Base-by-base conservation (phyloP, 2,797 vertebrate genomes). In the Florisuga fusca region DNA sequence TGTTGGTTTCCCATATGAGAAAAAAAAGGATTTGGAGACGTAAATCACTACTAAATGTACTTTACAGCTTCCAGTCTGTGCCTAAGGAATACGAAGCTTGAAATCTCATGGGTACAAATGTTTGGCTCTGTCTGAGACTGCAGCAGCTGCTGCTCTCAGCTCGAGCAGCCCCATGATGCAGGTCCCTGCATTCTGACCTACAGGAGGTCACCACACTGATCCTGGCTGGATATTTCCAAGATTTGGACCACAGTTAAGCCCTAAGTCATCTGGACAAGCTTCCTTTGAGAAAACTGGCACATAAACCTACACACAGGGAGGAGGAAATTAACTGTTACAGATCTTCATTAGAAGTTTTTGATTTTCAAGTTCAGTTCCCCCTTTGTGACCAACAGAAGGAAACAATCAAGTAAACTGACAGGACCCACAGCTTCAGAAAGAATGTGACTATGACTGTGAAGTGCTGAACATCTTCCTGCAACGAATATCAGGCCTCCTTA, bases 71-170 rank as follows among this genome's bases (percentile, higher is more conserved):
- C 20, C 51, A 63, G 51, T 27, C 41, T 71, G 15, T 22, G 57
- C 31, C 55, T 72, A 76, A 17, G 45, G 62, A 81, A 73, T 7
- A 58, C 0, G 0, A 33, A 57, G 48, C 53, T 18, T 58, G 48
- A 55, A 15, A 17, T 69, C 27, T 72, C 14, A 0, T 21, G 25
- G 7, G 26, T 62, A 38, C 0, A 2, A 22, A 36, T 7, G 13
- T 51, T 71, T 36, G 45, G 53, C 31, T 88, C 41, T 50, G 41
- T 34, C 72, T 77, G 46, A 75, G 50, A 33, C 21, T 38, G 58
- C 1, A 2, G 54, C 55, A 57, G 50, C 17, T 72, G 13, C 12
- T 2, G 38, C 15, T 74, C 29, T 87, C 79, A 34, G 43, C 15
- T 61, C 5, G 0, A 82, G 78, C 26, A 66, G 72, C 55, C 75